Evolutionary conservation across 2,113 vertebrate genomes (phyloP).

Genomic region (Oncorhynchus mykiss): DNA sequence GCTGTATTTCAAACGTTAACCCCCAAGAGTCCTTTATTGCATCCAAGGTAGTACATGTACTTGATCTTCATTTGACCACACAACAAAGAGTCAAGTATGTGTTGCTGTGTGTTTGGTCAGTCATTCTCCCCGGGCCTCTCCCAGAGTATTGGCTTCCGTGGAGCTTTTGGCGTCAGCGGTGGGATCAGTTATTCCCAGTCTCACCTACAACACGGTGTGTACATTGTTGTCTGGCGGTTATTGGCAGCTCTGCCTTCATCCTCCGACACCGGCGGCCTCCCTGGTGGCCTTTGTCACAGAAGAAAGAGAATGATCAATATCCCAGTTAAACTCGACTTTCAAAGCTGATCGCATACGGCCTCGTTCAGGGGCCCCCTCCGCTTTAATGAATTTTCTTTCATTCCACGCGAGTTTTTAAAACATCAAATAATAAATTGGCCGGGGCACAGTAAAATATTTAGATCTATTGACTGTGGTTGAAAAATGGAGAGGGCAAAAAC

Average conservation of each 20-base stretch:
- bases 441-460: constrained; percentile 99
- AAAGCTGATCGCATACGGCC: constrained; percentile 93
- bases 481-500: constrained; percentile 98
- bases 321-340: constrained; percentile 98
- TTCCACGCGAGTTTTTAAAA: constrained; percentile 98
- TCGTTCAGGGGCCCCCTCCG: constrained; percentile 82
- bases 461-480: constrained; percentile 99
- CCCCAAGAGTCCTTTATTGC: constrained; percentile 22
- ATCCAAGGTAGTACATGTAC: constrained; percentile 21
- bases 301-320: constrained; percentile 99
- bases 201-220: constrained; percentile 70
- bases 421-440: constrained; percentile 99
- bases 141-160: background rate
- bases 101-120: constrained; percentile 52
- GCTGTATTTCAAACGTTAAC: constrained; percentile 26
- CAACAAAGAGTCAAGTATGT: constrained; percentile 38
- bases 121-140: constrained; percentile 39
- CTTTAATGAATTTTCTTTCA: constrained; percentile 99
- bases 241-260: constrained; percentile 91
- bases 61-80: constrained; percentile 37
- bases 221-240: constrained; percentile 76
- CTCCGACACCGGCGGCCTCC: constrained; percentile 89
- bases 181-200: constrained; percentile 48
- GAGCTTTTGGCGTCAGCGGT: constrained; percentile 49
- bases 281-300: constrained; percentile 98